Base-by-base conservation (phyloP, 2,797 vertebrate species). In the Cyclura pinguis region DNA sequence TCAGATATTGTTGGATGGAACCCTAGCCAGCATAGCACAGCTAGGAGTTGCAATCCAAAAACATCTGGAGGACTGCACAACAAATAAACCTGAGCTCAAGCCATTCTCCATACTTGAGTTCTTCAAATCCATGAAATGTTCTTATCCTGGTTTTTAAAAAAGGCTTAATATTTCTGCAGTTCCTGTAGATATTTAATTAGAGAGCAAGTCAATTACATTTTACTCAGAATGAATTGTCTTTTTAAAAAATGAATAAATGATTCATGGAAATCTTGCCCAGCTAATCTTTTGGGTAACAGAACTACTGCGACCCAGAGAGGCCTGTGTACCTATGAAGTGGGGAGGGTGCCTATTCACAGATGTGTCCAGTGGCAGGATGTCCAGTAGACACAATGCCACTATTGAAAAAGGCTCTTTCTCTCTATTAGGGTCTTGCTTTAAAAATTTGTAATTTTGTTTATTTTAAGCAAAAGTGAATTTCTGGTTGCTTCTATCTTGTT, bases 261-360 rank as follows among this genome's bases (percentile, higher is more conserved):
- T 76, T 80, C 87, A 74, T 18, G 42, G n/a, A 22, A 80, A 64
- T 88, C 87, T 9, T 85, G 0, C 22, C 88, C 14, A 52, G 20
- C 67, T 86, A 59, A 57, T 1, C 6, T 83, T 29, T 73, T 69
- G 90, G 67, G 84, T 88, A 72, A n/a, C 12, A 22, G 64, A 90
- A 20, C n/a, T 50, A 35, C 12, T 77, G 27, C 50, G 6, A 8
- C 69, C 27, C 9, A 77, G 87, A 76, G 69, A 52, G 55, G 27
- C 76, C 16, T 86, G 10, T 62, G n/a, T 42, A 42, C 18, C 3
- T 67, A 29, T 77, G 47, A 72, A 62, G 18, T 32, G 6, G 24
- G 47, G 78, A 13, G 6, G 52, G 13, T 20, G 50, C 42, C 9
- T 4, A 50, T 16, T 7, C 14, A 18, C 50, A 55, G 14, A 12